Base-by-base conservation (phyloP, 2,888 invertebrate genomes). In the Chrysina gloriosa region DNA sequence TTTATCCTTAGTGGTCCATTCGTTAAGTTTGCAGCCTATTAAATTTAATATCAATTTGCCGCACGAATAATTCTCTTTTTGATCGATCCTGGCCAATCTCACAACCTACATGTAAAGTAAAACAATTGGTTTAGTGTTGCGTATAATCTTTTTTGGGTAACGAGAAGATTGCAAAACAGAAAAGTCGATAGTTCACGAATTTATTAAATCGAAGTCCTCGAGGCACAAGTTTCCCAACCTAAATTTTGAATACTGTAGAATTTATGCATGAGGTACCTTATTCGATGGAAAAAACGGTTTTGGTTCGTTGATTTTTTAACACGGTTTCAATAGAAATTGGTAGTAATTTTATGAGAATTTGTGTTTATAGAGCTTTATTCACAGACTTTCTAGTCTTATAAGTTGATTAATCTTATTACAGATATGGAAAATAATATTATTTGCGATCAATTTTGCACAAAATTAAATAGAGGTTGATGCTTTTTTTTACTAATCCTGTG, bases 1-100 rank as follows among this genome's bases (percentile, higher is more conserved):
- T 36, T 2, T 27, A 48, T 23, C 11, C 4, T 4, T 23, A 23
- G 11, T 3, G 2, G 16, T 9, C 27, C 23, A 9, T 27, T 50
- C 27, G 27, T 9, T 50, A 27, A 5, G n/a, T 14, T 50, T 11
- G 3, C 19, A 56, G 36, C 21, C 36, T 56, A 36, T 56, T 14
- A 56, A 56, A 36, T 21, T 21, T 56, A 48, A 27, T 11, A 56
- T 34, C 36, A 5, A n/a, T 34, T 56, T 56, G 3, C 56, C 36
- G 39, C 56, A 56, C 56, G 56, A 56, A 23, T 56, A 56, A 1
- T 56, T 56, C 25, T 48, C 25, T 52, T 52, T 19, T 3, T n/a
- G 19, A 9, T 14, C 19, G 29, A 9, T 16, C 14, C 27, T n/a
- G 21, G 48, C 14, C 11, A 48, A 50, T 23, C 9, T n/a, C 23